Evolutionary conservation across 2,113 vertebrate genomes (phyloP).

Genomic region (Tinamus guttatus): DNA sequence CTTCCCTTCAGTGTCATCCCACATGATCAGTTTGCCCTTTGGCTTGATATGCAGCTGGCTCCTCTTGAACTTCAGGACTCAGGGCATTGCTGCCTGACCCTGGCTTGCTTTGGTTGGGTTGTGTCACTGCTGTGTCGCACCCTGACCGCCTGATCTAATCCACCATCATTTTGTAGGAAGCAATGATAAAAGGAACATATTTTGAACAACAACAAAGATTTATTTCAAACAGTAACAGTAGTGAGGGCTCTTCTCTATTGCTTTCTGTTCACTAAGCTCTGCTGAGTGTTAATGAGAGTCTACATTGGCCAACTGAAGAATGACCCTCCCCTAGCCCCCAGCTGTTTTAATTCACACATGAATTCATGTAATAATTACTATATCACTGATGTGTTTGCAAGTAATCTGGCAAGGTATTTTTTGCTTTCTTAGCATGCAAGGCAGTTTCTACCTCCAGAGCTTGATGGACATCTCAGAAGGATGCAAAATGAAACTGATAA

Average conservation of each 20-base stretch:
- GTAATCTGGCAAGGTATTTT: neutral
- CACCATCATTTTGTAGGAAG: neutral
- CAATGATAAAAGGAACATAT: fast-evolving
- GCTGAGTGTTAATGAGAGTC: neutral
- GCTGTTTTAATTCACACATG: neutral
- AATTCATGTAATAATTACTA: neutral
- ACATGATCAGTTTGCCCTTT: neutral
- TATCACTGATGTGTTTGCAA: neutral
- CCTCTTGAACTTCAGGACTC: no score
- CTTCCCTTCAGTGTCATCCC: neutral
- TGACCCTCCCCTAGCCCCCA: neutral
- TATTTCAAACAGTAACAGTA: neutral
- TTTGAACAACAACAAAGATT: neutral
- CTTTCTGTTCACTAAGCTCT: neutral
- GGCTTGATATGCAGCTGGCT: neutral
- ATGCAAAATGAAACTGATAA: conserved; percentile 1
- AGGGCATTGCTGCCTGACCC: neutral
- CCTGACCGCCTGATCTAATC: neutral
- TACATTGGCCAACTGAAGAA: neutral
- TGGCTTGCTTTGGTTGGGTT: neutral
- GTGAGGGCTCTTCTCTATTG: neutral
- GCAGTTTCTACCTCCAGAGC: neutral
- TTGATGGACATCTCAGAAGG: neutral
- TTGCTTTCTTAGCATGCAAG: neutral
- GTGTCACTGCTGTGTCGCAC: neutral